Percentiles rank a stretch among this genome's conserved stretches.
Evolutionary conservation across 2,797 vertebrate genomes (phyloP).

Genomic region (Hafferia zeledoni): DNA sequence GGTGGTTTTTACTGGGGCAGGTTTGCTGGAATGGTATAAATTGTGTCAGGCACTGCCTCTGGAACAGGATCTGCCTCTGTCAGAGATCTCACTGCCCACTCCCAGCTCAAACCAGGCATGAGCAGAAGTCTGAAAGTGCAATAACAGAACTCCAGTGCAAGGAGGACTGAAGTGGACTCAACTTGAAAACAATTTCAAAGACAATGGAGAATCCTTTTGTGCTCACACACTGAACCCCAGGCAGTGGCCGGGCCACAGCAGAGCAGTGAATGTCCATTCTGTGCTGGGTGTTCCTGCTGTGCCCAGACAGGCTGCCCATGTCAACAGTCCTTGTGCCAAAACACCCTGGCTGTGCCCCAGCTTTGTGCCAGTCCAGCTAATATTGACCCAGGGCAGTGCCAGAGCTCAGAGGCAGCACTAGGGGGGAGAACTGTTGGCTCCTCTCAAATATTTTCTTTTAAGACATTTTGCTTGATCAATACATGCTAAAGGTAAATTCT

Average conservation of each 20-base stretch:
- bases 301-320: background rate
- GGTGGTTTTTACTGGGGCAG: background rate
- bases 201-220: background rate
- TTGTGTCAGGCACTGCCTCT: background rate
- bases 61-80: background rate
- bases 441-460: background rate
- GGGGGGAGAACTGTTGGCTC: background rate
- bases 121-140: background rate
- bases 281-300: background rate
- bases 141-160: background rate
- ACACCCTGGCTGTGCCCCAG: background rate
- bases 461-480: background rate
- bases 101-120: background rate
- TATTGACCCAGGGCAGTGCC: background rate
- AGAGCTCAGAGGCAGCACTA: background rate
- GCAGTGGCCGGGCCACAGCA: background rate
- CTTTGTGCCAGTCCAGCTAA: background rate
- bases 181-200: background rate
- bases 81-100: background rate
- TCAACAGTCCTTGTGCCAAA: background rate
- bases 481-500: background rate
- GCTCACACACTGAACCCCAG: background rate
- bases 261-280: background rate
- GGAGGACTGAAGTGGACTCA: background rate
- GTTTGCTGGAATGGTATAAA: background rate